These are phyloP conservation scores for Neoitamus cyanurus DNA, from an alignment of 2,888 invertebrate species.

Conservation along the genomic window DNA sequence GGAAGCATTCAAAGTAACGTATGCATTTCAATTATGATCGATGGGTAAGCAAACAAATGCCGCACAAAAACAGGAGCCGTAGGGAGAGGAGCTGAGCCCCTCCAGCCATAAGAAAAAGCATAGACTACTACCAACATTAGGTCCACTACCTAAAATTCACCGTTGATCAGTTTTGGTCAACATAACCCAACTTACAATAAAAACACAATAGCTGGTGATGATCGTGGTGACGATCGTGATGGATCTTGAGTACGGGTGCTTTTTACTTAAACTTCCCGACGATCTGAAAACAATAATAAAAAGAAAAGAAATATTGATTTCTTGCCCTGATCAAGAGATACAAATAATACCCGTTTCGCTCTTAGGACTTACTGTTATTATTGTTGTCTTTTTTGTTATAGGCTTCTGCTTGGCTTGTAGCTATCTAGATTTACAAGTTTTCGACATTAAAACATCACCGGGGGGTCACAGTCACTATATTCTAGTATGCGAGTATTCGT, in stretches of 20 bases:
- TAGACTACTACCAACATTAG: background rate
- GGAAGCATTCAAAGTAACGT: too few species aligned
- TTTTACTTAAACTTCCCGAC: background rate
- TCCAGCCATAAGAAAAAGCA: too few species aligned
- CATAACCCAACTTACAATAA: too few species aligned
- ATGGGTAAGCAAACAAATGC: background rate
- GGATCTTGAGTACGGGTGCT: background rate
- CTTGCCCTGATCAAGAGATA: background rate
- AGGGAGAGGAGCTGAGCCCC: too few species aligned
- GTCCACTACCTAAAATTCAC: background rate
- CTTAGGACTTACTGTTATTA: background rate
- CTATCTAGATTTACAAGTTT: slow-evolving; percentile 14
- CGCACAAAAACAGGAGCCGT: background rate
- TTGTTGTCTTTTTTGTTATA: background rate
- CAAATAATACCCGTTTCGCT: background rate
- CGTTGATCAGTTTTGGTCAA: background rate
- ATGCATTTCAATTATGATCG: background rate
- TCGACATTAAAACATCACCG: slow-evolving; percentile 6
- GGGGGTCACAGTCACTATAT: background rate
- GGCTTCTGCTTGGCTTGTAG: background rate
- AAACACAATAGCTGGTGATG: background rate
- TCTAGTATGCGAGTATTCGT: background rate
- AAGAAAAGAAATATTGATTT: background rate
- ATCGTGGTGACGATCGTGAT: background rate
- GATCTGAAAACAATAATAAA: background rate